Percentiles rank a stretch among this genome's conserved stretches.
phyloP scores from a whole-genome alignment of 1,140 invertebrate species.

The Cotesia vestalis region DNA sequence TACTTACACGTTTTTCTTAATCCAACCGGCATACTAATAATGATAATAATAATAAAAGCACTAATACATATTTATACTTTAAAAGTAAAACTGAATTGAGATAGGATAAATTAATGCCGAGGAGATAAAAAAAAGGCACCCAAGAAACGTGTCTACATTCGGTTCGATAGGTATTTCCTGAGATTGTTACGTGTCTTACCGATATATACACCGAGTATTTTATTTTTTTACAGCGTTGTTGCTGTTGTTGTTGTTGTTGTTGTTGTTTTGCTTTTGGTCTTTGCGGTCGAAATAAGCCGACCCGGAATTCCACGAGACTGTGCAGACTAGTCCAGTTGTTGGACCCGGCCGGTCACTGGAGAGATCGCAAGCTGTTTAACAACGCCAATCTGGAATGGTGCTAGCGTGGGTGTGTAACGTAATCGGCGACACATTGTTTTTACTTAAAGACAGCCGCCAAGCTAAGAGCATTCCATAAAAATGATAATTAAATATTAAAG shows the following conservation, averaged over 20 bases:
- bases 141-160: no score
- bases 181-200: slow-evolving; percentile 24
- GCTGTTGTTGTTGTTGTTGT: no score
- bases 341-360: no score
- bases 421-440: slow-evolving; percentile 17
- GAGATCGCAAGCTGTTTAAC: slow-evolving; percentile 11
- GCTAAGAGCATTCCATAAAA: slow-evolving; percentile 16
- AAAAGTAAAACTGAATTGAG: slow-evolving; percentile 2
- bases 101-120: slow-evolving; percentile 10
- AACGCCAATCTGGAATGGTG: slow-evolving; percentile 8
- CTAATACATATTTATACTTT: not conserved
- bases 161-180: slow-evolving; percentile 26
- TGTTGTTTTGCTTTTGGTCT: not conserved
- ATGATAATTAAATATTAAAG: not conserved
- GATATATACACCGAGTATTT: not conserved
- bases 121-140: not conserved
- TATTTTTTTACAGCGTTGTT: not conserved
- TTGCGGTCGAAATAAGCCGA: slow-evolving; percentile 35
- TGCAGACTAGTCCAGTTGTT: not conserved
- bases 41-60: not conserved
- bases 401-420: slow-evolving; percentile 29
- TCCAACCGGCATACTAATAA: not conserved
- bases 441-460: not conserved
- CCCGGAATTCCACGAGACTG: slow-evolving; percentile 29
- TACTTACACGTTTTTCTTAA: slow-evolving; percentile 6